Percentiles rank a stretch among this genome's conserved stretches.
Evolutionary conservation across 2,888 invertebrate genomes (phyloP).

Genomic region (Pterobdella sp.): DNA sequence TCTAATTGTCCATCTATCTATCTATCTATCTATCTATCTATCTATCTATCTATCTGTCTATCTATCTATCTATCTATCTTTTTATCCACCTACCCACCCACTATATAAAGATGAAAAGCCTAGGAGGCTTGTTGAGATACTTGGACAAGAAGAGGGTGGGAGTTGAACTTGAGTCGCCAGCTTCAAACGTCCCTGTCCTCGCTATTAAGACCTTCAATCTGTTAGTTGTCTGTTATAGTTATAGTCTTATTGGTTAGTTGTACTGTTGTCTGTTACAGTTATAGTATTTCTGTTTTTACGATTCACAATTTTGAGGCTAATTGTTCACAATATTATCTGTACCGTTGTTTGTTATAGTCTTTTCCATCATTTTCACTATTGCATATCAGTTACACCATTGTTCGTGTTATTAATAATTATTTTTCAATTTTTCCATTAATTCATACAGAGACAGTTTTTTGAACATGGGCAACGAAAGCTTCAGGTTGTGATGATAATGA

Average conservation of each 20-base stretch:
- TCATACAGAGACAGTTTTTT: background rate
- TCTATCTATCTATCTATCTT: background rate
- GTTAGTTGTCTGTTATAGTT: slow-evolving; percentile 53
- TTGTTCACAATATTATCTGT: too few relatives aligned
- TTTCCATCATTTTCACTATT: too few relatives aligned
- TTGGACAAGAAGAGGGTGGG: slow-evolving; percentile 56
- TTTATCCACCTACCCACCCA: background rate
- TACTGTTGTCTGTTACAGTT: too few relatives aligned
- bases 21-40: background rate
- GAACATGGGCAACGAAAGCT: background rate
- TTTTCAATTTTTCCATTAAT: too few relatives aligned
- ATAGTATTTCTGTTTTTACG: too few relatives aligned
- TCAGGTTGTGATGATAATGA: background rate
- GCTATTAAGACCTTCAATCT: slow-evolving; percentile 59
- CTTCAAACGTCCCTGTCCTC: slow-evolving; percentile 51
- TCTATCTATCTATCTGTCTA: background rate
- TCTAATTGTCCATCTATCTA: background rate
- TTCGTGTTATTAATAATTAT: too few relatives aligned
- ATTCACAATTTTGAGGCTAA: too few relatives aligned
- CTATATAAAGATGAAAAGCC: slow-evolving; percentile 47
- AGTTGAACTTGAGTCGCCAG: slow-evolving; percentile 46
- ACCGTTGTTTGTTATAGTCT: too few relatives aligned
- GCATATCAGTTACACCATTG: too few relatives aligned
- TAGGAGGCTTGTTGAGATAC: slow-evolving; percentile 67
- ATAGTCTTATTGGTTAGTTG: too few relatives aligned